phyloP scores from a whole-genome alignment of 2,113 vertebrate species.

The Dolichallabes microphthalmus region DNA sequence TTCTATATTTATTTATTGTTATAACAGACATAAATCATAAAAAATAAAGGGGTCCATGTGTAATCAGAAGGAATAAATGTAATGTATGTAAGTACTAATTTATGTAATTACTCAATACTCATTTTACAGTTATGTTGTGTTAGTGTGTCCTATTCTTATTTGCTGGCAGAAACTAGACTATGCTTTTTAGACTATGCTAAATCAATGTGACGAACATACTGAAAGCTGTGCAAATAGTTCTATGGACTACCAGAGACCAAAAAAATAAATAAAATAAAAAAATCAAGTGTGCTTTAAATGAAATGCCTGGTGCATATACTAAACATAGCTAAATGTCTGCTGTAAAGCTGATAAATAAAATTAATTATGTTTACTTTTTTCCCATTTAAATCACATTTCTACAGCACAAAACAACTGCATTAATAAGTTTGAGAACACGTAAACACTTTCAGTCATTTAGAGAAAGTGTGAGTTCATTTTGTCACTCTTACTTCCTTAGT shows the following conservation, averaged over 20 bases:
- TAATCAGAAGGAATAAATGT: background rate
- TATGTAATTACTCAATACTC: no score
- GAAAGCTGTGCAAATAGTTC: background rate
- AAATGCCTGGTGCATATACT: background rate
- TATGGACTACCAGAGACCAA: background rate
- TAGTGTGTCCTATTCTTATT: background rate
- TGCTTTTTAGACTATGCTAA: background rate
- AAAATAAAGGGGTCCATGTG: background rate
- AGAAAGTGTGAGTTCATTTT: conserved; percentile 5
- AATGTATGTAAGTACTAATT: background rate
- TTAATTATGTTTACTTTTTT: background rate
- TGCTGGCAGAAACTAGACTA: background rate
- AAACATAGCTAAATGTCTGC: background rate
- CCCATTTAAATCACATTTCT: background rate
- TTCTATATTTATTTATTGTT: background rate
- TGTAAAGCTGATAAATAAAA: background rate
- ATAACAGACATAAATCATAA: background rate
- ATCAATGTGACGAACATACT: background rate
- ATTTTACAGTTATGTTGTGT: background rate
- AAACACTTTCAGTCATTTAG: background rate
- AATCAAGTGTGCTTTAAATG: background rate
- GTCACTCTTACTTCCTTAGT: conserved; percentile 24
- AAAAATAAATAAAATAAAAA: no score
- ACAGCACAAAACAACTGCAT: background rate
- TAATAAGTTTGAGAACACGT: background rate